Conservation (phyloP, 2,888 invertebrate species). For the Mamestra brassicae region DNA sequence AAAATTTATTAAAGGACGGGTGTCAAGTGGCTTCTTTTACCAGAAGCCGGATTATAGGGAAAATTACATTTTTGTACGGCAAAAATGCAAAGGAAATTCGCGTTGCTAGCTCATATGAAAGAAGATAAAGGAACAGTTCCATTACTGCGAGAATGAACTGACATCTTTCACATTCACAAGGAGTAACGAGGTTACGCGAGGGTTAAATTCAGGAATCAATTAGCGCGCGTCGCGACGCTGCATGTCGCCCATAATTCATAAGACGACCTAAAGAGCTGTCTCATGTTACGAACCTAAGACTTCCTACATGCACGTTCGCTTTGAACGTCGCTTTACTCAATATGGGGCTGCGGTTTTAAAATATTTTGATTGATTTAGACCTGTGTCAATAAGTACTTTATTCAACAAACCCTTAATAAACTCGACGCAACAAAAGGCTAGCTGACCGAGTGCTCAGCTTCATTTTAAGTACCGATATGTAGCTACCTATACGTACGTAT, state of each 20-base stretch:
- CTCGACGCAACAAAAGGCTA: constrained; percentile 56
- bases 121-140: constrained; percentile 7
- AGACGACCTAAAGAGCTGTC: constrained; percentile 70
- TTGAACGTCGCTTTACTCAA: background rate
- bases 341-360: background rate
- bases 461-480: constrained; percentile 72
- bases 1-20: constrained; percentile 32
- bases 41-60: background rate
- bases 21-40: constrained; percentile 23
- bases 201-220: constrained; percentile 81
- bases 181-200: constrained; percentile 65
- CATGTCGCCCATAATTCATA: constrained; percentile 81
- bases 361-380: constrained; percentile 20
- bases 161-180: constrained; percentile 42
- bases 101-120: constrained; percentile 1
- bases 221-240: constrained; percentile 70
- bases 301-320: constrained; percentile 10
- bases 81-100: constrained; percentile 14
- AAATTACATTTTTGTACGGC: background rate
- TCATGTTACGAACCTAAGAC: constrained; percentile 53
- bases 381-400: constrained; percentile 38
- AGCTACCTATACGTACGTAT: constrained; percentile 60
- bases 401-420: constrained; percentile 55
- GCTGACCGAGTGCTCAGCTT: constrained; percentile 63
- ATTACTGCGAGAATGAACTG: constrained; percentile 34